Base-by-base conservation (phyloP, 2,113 vertebrate genomes). In the Herpetotheres cachinnans region DNA sequence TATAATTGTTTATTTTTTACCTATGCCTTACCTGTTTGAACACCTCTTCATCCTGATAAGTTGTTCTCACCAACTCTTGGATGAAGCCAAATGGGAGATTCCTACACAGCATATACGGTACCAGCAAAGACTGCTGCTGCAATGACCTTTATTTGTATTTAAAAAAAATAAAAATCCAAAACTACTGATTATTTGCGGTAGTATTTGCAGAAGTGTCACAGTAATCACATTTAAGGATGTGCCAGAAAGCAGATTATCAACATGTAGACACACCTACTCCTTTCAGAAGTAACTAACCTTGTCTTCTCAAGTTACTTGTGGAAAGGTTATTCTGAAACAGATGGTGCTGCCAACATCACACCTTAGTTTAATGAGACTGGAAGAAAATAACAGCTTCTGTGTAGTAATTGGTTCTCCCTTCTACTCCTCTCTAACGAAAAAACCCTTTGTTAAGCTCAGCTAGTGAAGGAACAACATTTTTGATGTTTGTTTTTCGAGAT, bases 31-130 rank as follows among this genome's bases (percentile, higher is more conserved):
- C 99, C 99, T 99, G 99, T 98, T 98, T 99, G 97, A 99, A 99
- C 74, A 99, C 98, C 72, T 99, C 99, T 89, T 99, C 99, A 87
- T 99, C 99, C 98, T 99, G 99, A 67, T 99, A 99, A 87, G 99
- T 99, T 86, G 99, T 99, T 97, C 99, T 98, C 96, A 99, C 98
- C 95, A 99, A 86, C 81, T 99, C 99, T 86, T 99, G 99, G 97
- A 99, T 99, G 97, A 99, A 99, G 88, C 99, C 99, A 36, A 99
- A 99, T 0, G 99, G 99, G 93, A 99, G 99, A 97, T 99, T 99
- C 97, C 99, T 98, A 98, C 99, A 99, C 97, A 99, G 98, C 99
- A 99, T 99, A 65, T 99, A 99, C 47, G 99, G 99, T 95, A 99
- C 99, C 96, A 99, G 98, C 97, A 99, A 96, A 95, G 99, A 99